These are phyloP conservation scores for Solen grandis DNA, from an alignment of 1,140 invertebrate species.

Conservation along the genomic window DNA sequence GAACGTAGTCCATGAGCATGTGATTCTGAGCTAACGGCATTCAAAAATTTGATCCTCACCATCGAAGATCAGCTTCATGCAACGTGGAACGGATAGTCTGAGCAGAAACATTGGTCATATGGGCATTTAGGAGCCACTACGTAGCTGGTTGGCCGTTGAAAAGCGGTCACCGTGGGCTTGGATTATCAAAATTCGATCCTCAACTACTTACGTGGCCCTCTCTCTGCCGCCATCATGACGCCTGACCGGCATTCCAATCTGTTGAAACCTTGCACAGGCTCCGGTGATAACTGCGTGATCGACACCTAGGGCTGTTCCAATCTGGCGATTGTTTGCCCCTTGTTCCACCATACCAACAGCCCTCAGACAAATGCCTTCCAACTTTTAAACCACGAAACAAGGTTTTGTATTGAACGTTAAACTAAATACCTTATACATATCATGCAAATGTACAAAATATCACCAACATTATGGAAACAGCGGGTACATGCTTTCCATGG, in stretches of 20 bases:
- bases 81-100: not conserved
- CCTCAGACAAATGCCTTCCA: not conserved
- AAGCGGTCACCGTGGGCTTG: not conserved
- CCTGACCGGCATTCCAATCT: not conserved
- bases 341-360: slow-evolving; percentile 5
- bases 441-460: no score
- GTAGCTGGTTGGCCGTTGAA: not conserved
- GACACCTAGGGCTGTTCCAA: not conserved
- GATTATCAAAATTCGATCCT: slow-evolving; percentile 7
- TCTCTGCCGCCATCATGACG: not conserved
- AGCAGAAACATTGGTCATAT: not conserved
- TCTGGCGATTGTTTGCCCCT: not conserved
- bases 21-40: not conserved
- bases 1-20: not conserved
- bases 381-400: slow-evolving; percentile 8
- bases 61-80: not conserved
- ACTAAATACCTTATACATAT: no score
- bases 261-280: slow-evolving; percentile 5
- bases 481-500: no score
- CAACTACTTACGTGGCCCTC: not conserved
- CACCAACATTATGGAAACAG: no score
- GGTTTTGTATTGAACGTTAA: slow-evolving; percentile 3
- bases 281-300: not conserved
- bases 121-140: not conserved
- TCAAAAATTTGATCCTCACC: slow-evolving; percentile 1